These are phyloP conservation scores for Lonchura striata DNA, from an alignment of 2,113 vertebrate genomes.

Conservation along the genomic window DNA sequence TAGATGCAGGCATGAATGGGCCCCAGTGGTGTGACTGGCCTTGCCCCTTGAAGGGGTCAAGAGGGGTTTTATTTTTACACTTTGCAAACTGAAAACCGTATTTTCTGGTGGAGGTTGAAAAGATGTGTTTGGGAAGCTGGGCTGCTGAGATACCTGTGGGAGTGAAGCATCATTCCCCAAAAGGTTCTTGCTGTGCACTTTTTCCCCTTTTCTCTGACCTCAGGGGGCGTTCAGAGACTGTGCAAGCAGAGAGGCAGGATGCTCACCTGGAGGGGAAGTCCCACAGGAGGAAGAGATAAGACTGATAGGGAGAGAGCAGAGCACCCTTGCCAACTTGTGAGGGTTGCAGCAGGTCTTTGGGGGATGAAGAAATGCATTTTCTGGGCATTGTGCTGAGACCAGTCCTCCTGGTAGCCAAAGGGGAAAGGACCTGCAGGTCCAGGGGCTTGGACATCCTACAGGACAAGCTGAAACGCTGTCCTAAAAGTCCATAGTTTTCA, in stretches of 20 bases:
- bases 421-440: background rate
- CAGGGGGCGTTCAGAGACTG: fast-evolving
- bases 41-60: background rate
- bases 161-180: background rate
- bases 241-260: background rate
- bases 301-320: background rate
- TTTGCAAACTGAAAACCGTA: fast-evolving
- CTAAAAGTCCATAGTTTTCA: background rate
- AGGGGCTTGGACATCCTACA: background rate
- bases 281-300: background rate
- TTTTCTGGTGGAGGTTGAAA: background rate
- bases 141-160: background rate
- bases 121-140: background rate
- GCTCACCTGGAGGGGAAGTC: background rate
- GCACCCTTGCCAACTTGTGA: background rate
- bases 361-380: background rate
- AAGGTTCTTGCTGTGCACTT: background rate
- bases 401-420: background rate
- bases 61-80: background rate
- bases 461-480: fast-evolving
- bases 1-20: background rate
- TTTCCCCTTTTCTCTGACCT: background rate
- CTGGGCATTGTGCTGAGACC: background rate
- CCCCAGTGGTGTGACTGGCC: background rate
- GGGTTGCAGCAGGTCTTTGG: background rate